Percentiles rank a stretch among this genome's conserved stretches.
Conservation (phyloP, 2,113 vertebrate species). For the Rhea pennata region DNA sequence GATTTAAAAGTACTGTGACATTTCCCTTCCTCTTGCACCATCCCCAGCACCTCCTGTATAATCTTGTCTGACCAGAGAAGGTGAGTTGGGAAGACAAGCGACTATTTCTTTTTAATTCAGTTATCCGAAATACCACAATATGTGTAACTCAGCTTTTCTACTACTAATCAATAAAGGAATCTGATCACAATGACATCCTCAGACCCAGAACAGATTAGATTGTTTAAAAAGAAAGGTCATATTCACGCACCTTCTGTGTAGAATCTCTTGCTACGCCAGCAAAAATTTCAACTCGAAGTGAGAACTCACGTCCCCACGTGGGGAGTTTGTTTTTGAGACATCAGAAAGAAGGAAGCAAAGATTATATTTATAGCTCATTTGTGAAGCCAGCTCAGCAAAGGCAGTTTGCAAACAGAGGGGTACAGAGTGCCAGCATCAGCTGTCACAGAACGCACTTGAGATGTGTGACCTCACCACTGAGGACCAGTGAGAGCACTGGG, state of each 20-base stretch:
- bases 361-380: background rate
- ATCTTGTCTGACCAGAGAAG: background rate
- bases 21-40: background rate
- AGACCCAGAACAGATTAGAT: background rate
- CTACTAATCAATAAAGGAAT: background rate
- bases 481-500: background rate
- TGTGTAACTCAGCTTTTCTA: background rate
- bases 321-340: background rate
- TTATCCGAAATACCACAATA: background rate
- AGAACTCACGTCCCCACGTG: background rate
- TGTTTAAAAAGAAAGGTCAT: background rate
- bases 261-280: background rate
- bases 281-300: background rate
- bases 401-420: background rate
- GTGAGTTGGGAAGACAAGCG: background rate
- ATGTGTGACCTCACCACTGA: background rate
- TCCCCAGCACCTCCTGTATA: background rate
- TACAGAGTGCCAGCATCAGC: background rate
- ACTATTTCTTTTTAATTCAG: background rate
- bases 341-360: background rate
- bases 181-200: background rate
- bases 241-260: background rate
- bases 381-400: background rate
- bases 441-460: accelerated
- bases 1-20: background rate